A percentile compares a stretch with the other conserved stretches of the same genome.
Evolutionary conservation across 2,797 vertebrate genomes (phyloP).

Genomic region (Echiichthys vipera): DNA sequence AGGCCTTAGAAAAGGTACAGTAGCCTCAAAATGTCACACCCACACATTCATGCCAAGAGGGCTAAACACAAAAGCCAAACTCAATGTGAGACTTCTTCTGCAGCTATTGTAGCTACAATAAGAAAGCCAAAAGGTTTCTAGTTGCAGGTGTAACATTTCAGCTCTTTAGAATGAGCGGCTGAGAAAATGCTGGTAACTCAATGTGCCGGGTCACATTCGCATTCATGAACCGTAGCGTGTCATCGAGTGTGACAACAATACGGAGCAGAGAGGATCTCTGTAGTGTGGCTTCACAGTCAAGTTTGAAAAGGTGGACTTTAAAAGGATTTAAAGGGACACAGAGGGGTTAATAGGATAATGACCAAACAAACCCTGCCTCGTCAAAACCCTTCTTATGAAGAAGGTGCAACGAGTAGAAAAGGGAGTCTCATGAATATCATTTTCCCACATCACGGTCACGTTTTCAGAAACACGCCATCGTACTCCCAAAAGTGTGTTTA

Average conservation of each 20-base stretch:
- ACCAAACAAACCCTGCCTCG: neutral
- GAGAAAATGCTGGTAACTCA: constrained; percentile 66
- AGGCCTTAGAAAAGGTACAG: constrained; percentile 14
- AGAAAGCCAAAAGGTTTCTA: constrained; percentile 54
- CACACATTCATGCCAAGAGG: constrained; percentile 8
- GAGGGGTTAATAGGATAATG: neutral
- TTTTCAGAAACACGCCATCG: too few relatives aligned
- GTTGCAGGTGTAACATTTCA: constrained; percentile 72
- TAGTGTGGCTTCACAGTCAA: constrained; percentile 23
- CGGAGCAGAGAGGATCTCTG: constrained; percentile 22
- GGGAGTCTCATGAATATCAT: constrained; percentile 2
- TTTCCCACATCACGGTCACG: neutral
- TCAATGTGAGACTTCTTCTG: constrained; percentile 23
- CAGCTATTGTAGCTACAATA: constrained; percentile 21
- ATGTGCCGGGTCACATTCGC: constrained; percentile 52
- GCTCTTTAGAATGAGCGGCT: constrained; percentile 41
- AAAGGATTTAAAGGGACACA: constrained; percentile 39
- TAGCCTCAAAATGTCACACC: constrained; percentile 39
- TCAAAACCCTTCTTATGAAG: neutral
- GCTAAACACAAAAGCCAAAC: constrained; percentile 35
- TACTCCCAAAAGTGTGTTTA: too few relatives aligned
- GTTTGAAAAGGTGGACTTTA: constrained; percentile 34
- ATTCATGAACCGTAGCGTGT: constrained; percentile 30
- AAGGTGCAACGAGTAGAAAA: neutral
- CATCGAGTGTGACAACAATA: constrained; percentile 59